These are phyloP conservation scores for Falco berigora DNA, from an alignment of 2,797 vertebrate genomes.

Conservation along the genomic window DNA sequence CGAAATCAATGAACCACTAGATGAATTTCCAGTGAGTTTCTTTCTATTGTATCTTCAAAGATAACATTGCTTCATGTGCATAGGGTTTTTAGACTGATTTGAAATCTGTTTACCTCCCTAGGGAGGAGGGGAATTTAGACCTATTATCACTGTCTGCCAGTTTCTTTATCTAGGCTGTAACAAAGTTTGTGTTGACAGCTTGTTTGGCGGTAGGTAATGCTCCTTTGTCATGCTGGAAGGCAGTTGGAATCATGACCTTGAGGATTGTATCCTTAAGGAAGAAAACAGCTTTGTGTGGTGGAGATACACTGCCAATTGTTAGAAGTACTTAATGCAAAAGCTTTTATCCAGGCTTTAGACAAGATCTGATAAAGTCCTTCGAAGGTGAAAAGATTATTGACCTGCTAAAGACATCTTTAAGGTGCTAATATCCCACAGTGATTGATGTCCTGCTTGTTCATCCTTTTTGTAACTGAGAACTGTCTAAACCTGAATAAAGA, in stretches of 20 bases:
- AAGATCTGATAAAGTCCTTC: conserved; percentile 97
- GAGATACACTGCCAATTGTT: conserved; percentile 86
- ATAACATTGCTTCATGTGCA: conserved; percentile 75
- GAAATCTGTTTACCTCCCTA: conserved; percentile 83
- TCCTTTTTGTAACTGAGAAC: conserved; percentile 83
- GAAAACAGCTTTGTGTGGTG: conserved; percentile 88
- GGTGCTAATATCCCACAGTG: conserved; percentile 86
- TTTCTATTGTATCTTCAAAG: conserved; percentile 75
- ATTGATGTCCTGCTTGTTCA: conserved; percentile 92
- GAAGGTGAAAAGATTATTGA: conserved; percentile 99
- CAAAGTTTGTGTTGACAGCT: conserved; percentile 97
- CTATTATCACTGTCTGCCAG: conserved; percentile 91
- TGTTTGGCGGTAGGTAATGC: conserved; percentile 88
- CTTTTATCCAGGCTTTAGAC: conserved; percentile 90
- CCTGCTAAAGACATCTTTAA: conserved; percentile 94
- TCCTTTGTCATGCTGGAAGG: conserved; percentile 82
- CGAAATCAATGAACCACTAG: conserved; percentile 92
- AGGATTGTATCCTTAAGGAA: conserved; percentile 84
- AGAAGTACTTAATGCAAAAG: conserved; percentile 88
- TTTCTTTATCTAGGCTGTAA: conserved; percentile 91
- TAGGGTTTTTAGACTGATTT: conserved; percentile 75
- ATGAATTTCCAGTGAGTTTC: conserved; percentile 94
- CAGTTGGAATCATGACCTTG: conserved; percentile 89
- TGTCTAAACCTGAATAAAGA: conserved; percentile 81
- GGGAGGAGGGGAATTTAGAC: conserved; percentile 81